Base-by-base conservation (phyloP, 37 sponge, comb jelly and placozoan species). In the Petrosia ficiformis region DNA sequence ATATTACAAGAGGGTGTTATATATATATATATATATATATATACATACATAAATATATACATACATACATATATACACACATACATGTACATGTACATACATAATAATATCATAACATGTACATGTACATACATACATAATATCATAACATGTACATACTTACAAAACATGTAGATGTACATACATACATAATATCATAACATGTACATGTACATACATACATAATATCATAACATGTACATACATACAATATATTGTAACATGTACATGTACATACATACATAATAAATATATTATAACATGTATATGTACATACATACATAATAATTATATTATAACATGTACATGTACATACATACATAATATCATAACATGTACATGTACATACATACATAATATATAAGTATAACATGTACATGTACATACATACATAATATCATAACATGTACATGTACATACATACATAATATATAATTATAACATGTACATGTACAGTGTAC, bases 371-470 rank as follows among this genome's bases (percentile, higher is more conserved):
- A 48, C 8, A 48, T 14, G 14, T 48, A 48, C 54, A 48, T 48
- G 54, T 48, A 48, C 36, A 65, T 65, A 65, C 36, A 65, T 65
- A 65, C 36, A 65, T 65, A 65, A 21, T 8, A 8, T 19, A 48
- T 48, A 14, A 8, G 14, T 48, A 19, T 48, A 48, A 48, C 54
- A 48, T 19, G 14, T 19, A 8, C 14, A 48, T 48, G 14, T 14
- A 48, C 14, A 14, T 48, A 48, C 54, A 48, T 48, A 14, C 14
- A 19, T 48, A 48, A n/a, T 48, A 19, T 8, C 54, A 48, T 48
- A 19, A 48, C 54, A 48, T 48, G 54, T 48, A 48, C 54, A 48
- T 48, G 54, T 48, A 48, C 54, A 48, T 48, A 14, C 14, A 48
- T n/a, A n/a, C n/a, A n/a, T n/a, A n/a, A n/a, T n/a, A n/a, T n/a